Evolutionary conservation across 2,888 invertebrate species (phyloP).

Genomic region (Tetragonula carbonaria): DNA sequence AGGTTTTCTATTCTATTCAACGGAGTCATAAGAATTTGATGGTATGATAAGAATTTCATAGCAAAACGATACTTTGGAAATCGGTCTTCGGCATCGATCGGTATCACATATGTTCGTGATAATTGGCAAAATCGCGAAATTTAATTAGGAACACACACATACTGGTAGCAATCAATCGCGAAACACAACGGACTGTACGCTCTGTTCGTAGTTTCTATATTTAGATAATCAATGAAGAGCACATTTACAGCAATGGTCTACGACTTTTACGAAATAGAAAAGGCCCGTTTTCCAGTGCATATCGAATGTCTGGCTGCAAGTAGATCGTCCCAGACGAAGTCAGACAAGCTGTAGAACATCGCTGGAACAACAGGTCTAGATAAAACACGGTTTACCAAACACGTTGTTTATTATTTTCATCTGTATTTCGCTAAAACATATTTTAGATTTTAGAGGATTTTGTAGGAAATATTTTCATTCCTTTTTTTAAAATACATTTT

Average conservation of each 20-base stretch:
- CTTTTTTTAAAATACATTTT: neutral
- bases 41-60: neutral
- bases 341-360: slow-evolving; percentile 1
- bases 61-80: neutral
- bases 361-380: slow-evolving; percentile 3
- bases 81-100: neutral
- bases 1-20: neutral
- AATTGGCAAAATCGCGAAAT: slow-evolving; percentile 19
- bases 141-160: slow-evolving; percentile 39
- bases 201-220: slow-evolving; percentile 74
- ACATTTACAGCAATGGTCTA: slow-evolving; percentile 67
- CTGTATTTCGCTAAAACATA: neutral
- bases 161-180: slow-evolving; percentile 58
- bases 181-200: slow-evolving; percentile 44
- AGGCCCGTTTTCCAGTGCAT: neutral
- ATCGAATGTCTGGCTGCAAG: neutral
- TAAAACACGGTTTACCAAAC: neutral
- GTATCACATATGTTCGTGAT: slow-evolving; percentile 4
- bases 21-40: neutral
- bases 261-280: slow-evolving; percentile 47
- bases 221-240: slow-evolving; percentile 80
- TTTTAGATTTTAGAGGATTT: neutral
- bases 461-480: neutral
- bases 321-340: slow-evolving; percentile 4
- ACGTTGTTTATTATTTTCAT: neutral